Evolutionary conservation across 2,888 invertebrate genomes (phyloP), one percentile per base, ranked within the genome.

Genomic region (Ryuthela nishihirai): DNA sequence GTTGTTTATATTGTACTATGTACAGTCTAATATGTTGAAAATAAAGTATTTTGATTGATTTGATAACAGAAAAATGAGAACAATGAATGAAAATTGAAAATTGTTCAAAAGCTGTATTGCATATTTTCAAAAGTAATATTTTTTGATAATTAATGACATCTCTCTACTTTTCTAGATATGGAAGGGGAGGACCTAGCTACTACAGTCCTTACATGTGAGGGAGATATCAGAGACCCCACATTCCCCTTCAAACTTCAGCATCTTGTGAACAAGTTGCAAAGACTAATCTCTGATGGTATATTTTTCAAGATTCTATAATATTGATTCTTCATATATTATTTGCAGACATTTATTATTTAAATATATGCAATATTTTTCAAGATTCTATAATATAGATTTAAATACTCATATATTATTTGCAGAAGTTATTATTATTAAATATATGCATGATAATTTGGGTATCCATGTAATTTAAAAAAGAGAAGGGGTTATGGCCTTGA

Each of bases 201-300:
- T 77, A 84, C 85, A 73, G 85, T 91, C 78, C 85, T 92, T 78
- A 91, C 91, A 72, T 92, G 91, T 79, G 87, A 90, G 80, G 92
- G 92, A 72, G 85, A 91, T 80, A 82, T 88, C 75, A 82, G 83
- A 75, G 90, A 91, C 80, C 90, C 91, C 72, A 82, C 84, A 73
- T 89, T 92, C 80, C 86, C 85, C 72, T 81, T 81, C 75, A 85
- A 84, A 74, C 85, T 91, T 74, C 82, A 85, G 74, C 79, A 82
- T 70, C 83, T 90, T 73, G 82, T 89, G 73, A 81, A 83, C 72
- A 83, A 84, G 73, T 81, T 92, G 72, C 84, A 87, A 76, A 80
- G 82, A 76, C 81, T 90, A 75, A 82, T 91, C 70, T 82, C 83
- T 71, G 83, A 84, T 82, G 86, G 87, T 82, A 79, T 78, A 77